Evolutionary conservation across 1,140 invertebrate species (phyloP).

Genomic region (Eupristina koningsbergeri): DNA sequence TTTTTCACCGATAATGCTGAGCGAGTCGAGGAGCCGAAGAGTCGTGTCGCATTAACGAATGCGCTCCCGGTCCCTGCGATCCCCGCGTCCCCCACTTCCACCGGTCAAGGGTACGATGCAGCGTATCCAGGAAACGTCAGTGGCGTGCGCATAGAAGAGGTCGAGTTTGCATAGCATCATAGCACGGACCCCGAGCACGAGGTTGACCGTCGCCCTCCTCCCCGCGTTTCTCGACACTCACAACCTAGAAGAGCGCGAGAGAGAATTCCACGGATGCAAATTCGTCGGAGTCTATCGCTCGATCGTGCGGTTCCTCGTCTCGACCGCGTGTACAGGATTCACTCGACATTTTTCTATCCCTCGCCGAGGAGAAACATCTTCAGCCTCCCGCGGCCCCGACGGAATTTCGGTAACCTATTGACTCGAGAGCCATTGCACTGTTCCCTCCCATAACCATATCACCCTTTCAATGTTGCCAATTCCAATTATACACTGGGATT

Average conservation of each 20-base stretch:
- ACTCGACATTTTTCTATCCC: background rate
- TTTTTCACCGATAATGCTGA: slow-evolving; percentile 48
- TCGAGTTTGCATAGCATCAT: slow-evolving; percentile 51
- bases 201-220: background rate
- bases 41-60: slow-evolving; percentile 53
- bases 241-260: slow-evolving; percentile 54
- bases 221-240: background rate
- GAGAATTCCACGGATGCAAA: slow-evolving; percentile 71
- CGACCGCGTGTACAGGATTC: background rate
- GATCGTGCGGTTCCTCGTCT: slow-evolving; percentile 63
- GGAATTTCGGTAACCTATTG: no score
- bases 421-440: no score
- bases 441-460: no score
- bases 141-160: slow-evolving; percentile 29
- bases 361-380: background rate
- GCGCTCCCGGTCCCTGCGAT: slow-evolving; percentile 13
- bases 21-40: slow-evolving; percentile 25
- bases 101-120: background rate
- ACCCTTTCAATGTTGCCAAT: no score
- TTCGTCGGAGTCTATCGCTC: slow-evolving; percentile 65
- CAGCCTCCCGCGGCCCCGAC: background rate
- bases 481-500: no score
- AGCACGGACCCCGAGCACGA: slow-evolving; percentile 34
- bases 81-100: background rate
- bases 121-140: slow-evolving; percentile 54